Evolutionary conservation across 2,888 invertebrate genomes (phyloP).

Genomic region (Acutogordius australiensis): DNA sequence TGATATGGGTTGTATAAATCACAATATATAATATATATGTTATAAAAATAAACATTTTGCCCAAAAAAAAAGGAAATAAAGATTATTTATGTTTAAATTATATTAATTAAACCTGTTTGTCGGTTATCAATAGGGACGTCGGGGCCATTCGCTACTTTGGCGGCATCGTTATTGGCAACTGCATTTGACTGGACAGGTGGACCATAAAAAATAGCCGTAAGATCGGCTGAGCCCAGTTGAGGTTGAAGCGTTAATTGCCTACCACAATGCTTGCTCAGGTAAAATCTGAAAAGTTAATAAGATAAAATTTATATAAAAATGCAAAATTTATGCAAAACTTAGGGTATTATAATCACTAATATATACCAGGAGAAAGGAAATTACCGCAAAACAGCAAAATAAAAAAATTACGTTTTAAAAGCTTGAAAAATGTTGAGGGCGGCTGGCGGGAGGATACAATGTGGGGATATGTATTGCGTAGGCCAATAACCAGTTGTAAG

Average conservation of each 20-base stretch:
- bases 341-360: not conserved
- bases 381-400: not conserved
- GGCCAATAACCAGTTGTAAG: slow-evolving; percentile 99
- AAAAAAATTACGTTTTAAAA: slow-evolving; percentile 15
- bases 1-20: too few relatives aligned
- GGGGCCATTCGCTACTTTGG: too few relatives aligned
- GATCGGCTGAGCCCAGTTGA: slow-evolving; percentile 78
- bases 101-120: too few relatives aligned
- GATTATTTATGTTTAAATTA: too few relatives aligned
- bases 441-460: slow-evolving; percentile 69
- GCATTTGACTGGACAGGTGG: too few relatives aligned
- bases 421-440: slow-evolving; percentile 63
- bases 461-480: slow-evolving; percentile 48
- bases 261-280: slow-evolving; percentile 84
- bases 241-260: slow-evolving; percentile 84
- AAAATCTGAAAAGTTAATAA: slow-evolving; percentile 38
- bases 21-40: too few relatives aligned
- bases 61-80: too few relatives aligned
- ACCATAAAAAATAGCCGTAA: slow-evolving; percentile 78
- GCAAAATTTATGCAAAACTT: not conserved
- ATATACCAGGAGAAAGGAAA: not conserved
- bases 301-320: not conserved
- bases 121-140: too few relatives aligned
- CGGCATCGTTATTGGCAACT: too few relatives aligned
- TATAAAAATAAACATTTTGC: too few relatives aligned